These are phyloP conservation scores for Danaus chrysippus DNA, from an alignment of 2,888 invertebrate genomes.

Conservation along the genomic window DNA sequence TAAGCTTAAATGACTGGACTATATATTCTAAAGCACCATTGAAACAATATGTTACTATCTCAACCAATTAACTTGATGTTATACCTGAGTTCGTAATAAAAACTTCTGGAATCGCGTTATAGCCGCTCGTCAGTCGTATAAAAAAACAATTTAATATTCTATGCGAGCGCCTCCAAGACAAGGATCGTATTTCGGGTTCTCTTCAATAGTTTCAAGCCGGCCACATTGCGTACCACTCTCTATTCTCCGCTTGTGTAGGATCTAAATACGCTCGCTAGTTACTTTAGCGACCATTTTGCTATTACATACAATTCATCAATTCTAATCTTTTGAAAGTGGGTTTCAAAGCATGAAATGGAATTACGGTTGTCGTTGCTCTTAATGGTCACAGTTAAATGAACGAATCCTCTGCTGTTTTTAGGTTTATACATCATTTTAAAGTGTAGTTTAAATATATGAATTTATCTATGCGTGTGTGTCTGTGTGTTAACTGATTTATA, in stretches of 20 bases:
- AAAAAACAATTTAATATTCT: slow-evolving; percentile 28
- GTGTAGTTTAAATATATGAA: too few species aligned
- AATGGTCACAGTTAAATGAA: slow-evolving; percentile 2
- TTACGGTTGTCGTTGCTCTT: slow-evolving; percentile 1
- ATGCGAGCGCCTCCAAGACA: slow-evolving; percentile 22
- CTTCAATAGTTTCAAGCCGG: slow-evolving; percentile 35
- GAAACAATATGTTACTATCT: neutral
- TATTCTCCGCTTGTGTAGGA: slow-evolving; percentile 42
- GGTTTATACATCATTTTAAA: too few species aligned
- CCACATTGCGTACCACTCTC: slow-evolving; percentile 36
- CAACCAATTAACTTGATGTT: neutral
- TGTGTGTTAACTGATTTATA: too few species aligned
- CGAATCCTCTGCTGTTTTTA: neutral
- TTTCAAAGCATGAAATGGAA: neutral
- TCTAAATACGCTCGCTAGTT: neutral
- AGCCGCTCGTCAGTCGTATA: slow-evolving; percentile 42
- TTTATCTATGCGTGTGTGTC: too few species aligned
- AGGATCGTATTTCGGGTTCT: slow-evolving; percentile 26
- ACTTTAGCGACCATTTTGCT: slow-evolving; percentile 5
- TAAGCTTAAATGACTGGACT: too few species aligned
- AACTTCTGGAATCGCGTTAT: slow-evolving; percentile 23
- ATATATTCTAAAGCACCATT: too few species aligned
- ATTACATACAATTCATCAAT: slow-evolving; percentile 14
- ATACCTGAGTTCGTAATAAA: slow-evolving; percentile 18
- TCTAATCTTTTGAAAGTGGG: slow-evolving; percentile 9